Evolutionary conservation across 1,140 invertebrate species (phyloP).

Genomic region (Frieseomelitta varia): DNA sequence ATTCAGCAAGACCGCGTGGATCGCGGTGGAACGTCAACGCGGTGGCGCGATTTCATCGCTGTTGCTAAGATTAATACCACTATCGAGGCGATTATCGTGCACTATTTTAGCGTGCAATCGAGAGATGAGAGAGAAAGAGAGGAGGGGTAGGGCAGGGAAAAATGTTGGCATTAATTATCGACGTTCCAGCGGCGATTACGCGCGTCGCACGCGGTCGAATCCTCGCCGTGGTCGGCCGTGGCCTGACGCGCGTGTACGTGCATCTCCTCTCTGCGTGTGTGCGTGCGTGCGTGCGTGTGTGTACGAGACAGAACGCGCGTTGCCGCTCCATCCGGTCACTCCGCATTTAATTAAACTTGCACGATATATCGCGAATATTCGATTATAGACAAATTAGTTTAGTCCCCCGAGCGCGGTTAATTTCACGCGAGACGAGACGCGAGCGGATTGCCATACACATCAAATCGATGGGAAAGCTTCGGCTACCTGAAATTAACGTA

Average conservation of each 20-base stretch:
- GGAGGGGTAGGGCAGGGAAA: conserved; percentile 18
- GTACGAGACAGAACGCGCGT: conserved; percentile 27
- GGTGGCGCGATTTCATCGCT: conserved; percentile 17
- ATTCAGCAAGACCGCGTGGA: conserved; percentile 8
- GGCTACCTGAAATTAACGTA: neutral
- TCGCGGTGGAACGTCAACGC: too few species aligned
- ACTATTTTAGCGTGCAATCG: conserved; percentile 43
- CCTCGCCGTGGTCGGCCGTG: neutral
- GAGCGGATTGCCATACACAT: conserved; percentile 52
- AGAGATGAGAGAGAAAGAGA: neutral
- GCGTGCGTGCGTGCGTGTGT: conserved; percentile 19
- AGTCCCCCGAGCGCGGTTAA: conserved; percentile 69
- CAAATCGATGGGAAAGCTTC: conserved; percentile 44
- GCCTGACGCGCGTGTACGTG: neutral
- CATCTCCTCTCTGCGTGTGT: too few species aligned
- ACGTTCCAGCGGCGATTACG: conserved; percentile 47
- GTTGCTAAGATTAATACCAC: conserved; percentile 8
- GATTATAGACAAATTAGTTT: conserved; percentile 72
- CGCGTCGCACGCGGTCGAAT: conserved; percentile 27
- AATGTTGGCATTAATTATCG: conserved; percentile 62
- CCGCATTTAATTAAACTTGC: conserved; percentile 72
- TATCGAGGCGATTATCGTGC: conserved; percentile 23
- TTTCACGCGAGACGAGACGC: conserved; percentile 67
- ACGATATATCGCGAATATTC: conserved; percentile 71
- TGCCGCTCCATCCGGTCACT: conserved; percentile 60